Conservation (phyloP, 1,140 invertebrate genomes). For the Copidosoma floridanum region DNA sequence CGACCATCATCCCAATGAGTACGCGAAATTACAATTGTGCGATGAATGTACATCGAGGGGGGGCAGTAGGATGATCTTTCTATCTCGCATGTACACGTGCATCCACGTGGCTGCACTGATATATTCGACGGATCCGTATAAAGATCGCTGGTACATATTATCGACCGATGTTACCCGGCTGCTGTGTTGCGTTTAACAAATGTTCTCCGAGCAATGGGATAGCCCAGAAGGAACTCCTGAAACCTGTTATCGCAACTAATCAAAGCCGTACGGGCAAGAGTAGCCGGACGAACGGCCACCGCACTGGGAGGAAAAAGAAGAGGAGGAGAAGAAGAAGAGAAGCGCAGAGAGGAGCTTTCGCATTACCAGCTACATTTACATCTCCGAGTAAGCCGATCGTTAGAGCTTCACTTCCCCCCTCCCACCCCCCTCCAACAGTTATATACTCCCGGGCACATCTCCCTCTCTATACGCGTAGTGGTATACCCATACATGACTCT, state of each 20-base stretch:
- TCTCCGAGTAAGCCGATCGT: constrained; percentile 8
- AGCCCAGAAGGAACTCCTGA: background rate
- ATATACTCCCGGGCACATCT: background rate
- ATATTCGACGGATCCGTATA: too few species aligned
- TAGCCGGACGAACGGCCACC: background rate
- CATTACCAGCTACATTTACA: constrained; percentile 9
- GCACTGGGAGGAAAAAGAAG: background rate
- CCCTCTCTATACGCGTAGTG: background rate
- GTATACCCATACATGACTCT: too few species aligned
- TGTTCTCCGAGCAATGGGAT: background rate
- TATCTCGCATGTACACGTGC: too few species aligned
- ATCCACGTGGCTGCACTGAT: too few species aligned
- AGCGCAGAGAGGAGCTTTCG: background rate
- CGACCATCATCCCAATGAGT: too few species aligned
- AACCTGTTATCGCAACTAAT: constrained; percentile 23
- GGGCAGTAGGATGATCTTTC: too few species aligned
- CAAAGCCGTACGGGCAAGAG: constrained; percentile 13
- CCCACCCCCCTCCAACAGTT: too few species aligned
- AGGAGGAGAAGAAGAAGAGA: background rate
- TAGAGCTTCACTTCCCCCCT: background rate
- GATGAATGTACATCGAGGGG: too few species aligned
- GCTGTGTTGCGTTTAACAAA: background rate
- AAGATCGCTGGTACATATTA: too few species aligned
- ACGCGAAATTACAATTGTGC: too few species aligned
- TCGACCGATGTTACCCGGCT: too few species aligned